Percentiles rank a stretch among this genome's conserved stretches.
These are phyloP conservation scores for Ostrea denselamellosa DNA, from an alignment of 1,140 invertebrate genomes.

Conservation along the genomic window DNA sequence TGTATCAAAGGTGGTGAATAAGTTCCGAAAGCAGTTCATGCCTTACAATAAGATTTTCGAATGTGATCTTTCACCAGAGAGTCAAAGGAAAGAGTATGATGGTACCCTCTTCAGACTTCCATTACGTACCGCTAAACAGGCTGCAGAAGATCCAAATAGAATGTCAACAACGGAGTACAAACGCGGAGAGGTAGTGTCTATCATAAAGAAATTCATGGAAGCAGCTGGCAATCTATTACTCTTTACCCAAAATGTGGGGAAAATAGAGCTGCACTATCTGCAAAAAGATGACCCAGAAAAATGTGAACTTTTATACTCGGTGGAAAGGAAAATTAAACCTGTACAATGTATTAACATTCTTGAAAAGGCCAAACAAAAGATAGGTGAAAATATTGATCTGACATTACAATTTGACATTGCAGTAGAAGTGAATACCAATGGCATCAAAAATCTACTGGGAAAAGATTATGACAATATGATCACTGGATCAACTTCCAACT, in stretches of 20 bases:
- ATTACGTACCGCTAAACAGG: background rate
- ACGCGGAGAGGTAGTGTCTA: background rate
- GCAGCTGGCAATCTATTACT: conserved; percentile 68
- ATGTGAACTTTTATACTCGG: background rate
- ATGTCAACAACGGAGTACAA: background rate
- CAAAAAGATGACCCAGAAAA: background rate
- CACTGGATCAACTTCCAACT: background rate
- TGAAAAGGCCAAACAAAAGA: background rate
- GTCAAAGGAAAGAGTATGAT: conserved; percentile 10
- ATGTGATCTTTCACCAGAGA: conserved; percentile 50
- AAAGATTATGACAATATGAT: background rate
- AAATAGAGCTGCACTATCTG: conserved; percentile 67
- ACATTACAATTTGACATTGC: background rate
- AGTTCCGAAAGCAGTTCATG: conserved; percentile 68
- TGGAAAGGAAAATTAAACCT: background rate
- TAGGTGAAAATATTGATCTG: background rate
- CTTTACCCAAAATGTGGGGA: conserved; percentile 74
- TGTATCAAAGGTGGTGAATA: conserved; percentile 48
- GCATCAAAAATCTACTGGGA: background rate
- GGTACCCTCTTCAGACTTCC: conserved; percentile 47
- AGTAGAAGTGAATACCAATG: background rate
- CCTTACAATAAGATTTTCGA: conserved; percentile 73
- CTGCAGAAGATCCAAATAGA: background rate
- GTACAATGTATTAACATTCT: background rate
- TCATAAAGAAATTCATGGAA: conserved; percentile 53